Evolutionary conservation across 2,888 invertebrate genomes (phyloP), one percentile per base, ranked within the genome.

Genomic region (Eupithecia centaureata): DNA sequence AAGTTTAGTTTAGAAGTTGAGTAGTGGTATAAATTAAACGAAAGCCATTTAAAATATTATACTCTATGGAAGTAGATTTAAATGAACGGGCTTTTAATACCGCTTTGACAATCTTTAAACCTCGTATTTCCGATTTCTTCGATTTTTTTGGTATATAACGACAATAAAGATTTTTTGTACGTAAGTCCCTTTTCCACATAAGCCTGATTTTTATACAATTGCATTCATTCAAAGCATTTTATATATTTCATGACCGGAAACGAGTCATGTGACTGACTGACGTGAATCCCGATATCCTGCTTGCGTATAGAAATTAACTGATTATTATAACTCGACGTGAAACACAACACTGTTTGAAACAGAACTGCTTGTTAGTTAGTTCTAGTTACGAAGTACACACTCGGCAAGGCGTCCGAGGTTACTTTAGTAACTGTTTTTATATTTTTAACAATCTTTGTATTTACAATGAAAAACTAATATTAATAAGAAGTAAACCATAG

Each of bases 191-290:
- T 51, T 10, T 25, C 3, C 25, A 51, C 4, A 22, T 25, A 52
- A 22, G 10, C 7, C 42, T 18, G 18, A 22, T 22, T 47, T 10
- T 22, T 47, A 22, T 10, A 22, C 42, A 42, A 38, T n/a, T n/a
- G 42, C 42, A 18, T 18, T 42, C n/a, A 52, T 27, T 27, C 52
- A 27, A 27, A 15, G 13, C 15, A 52, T 52, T 52, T 38, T 42
- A 5, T 58, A 58, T 71, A 61, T 73, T 73, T 65, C 67, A 30
- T 65, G 52, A 72, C 70, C 35, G 30, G 15, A 65, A 73, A 65
- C 66, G 61, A 68, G 61, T 59, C 61, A 61, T 35, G 42, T 57
- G 56, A 56, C 61, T 73, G 63, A 71, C 54, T 68, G 71, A 73
- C 65, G 63, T 65, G 73, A 59, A 70, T 65, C 59, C 61, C 54